phyloP scores from a whole-genome alignment of 2,888 invertebrate species.

The Noctua pronuba region DNA sequence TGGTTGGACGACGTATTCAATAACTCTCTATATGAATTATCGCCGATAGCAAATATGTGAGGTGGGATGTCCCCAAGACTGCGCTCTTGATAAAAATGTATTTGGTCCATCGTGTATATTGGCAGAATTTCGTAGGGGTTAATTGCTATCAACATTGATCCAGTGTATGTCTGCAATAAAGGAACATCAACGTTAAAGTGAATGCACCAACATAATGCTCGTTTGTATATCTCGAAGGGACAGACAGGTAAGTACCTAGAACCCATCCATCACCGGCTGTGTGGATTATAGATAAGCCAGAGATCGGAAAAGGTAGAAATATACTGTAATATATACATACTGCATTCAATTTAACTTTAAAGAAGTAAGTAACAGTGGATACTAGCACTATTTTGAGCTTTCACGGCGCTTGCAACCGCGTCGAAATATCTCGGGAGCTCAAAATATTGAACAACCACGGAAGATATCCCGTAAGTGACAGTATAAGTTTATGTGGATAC shows the following conservation, averaged over 20 bases:
- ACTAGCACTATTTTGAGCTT: too few species aligned
- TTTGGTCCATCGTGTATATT: slow-evolving; percentile 97
- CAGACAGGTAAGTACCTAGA: background rate
- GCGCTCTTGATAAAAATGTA: slow-evolving; percentile 94
- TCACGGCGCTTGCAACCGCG: too few species aligned
- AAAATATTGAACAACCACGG: too few species aligned
- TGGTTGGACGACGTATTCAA: slow-evolving; percentile 94
- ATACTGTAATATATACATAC: too few species aligned
- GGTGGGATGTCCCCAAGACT: slow-evolving; percentile 97
- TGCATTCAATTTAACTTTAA: background rate
- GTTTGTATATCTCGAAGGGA: background rate
- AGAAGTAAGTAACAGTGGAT: too few species aligned
- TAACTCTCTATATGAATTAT: slow-evolving; percentile 96
- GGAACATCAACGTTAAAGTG: background rate
- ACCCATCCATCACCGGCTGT: background rate
- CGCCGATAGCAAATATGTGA: slow-evolving; percentile 98
- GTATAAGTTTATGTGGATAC: too few species aligned
- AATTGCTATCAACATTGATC: slow-evolving; percentile 98
- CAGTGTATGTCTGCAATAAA: slow-evolving; percentile 96
- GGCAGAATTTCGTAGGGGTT: slow-evolving; percentile 98
- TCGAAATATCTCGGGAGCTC: too few species aligned
- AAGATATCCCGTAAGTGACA: too few species aligned
- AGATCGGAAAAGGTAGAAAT: background rate
- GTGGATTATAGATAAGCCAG: background rate
- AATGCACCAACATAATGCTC: background rate